Base-by-base conservation (phyloP, 1,140 invertebrate genomes). In the Euwallacea fornicatus region DNA sequence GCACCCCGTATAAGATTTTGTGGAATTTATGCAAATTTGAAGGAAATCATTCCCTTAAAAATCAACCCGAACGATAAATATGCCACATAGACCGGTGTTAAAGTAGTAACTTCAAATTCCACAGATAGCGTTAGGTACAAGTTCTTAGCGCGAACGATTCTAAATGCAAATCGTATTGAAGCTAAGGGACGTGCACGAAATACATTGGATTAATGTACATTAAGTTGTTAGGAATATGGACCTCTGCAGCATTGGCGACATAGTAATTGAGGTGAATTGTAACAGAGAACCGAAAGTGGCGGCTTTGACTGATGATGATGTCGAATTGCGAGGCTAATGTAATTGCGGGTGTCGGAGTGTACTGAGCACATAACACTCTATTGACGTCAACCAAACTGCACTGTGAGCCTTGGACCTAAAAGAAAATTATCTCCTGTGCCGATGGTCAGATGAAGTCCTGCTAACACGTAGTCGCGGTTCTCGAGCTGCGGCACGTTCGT, bases 281-380 rank as follows among this genome's bases (percentile, higher is more conserved):
- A 70, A 69, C 70, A 71, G 71, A 71, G 72, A 65, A 73, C 63
- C 67, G 68, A 75, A 76, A 76, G 66, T 76, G 73, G 69, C 68
- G 73, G 58, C 64, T 76, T 69, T 75, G 75, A 75, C 71, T 71
- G 75, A 76, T 76, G 73, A 76, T 76, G 73, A 76, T 76, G 73
- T 75, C 68, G 73, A 76, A 76, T 76, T 75, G 73, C 71, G 50
- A 69, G 67, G 71, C 73, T 75, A 76, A 76, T 76, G 73, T 76
- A 76, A 76, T 76, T 76, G 75, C 62, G 70, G 73, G 73, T 76
- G 75, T 75, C 66, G 71, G 73, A 73, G 73, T 71, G 73, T 72
- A 70, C 66, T 72, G 63, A 42, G 56, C 68, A 60, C 50, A 65
- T 66, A 69, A 71, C 73, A 72, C 75, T 72, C 70, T 50, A 47